Conservation (phyloP, 2,888 invertebrate genomes). For the Papilio gigon region DNA sequence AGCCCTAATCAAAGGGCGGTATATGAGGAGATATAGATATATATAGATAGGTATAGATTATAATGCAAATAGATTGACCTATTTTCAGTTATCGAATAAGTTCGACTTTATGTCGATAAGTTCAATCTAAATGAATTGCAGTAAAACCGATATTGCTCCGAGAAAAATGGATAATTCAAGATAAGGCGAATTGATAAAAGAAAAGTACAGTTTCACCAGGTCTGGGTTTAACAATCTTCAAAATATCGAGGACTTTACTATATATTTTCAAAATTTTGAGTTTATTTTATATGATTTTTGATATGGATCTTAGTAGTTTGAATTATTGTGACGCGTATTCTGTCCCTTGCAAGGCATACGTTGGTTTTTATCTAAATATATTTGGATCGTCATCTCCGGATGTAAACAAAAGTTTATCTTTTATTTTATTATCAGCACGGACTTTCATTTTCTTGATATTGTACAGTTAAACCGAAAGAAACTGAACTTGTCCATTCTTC, state of each 20-base stretch:
- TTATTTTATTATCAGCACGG: background rate
- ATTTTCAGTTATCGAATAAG: conserved; percentile 1
- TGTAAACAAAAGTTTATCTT: background rate
- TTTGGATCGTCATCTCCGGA: background rate
- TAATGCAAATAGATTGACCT: conserved; percentile 11
- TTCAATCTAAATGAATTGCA: conserved; percentile 14
- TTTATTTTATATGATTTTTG: no score
- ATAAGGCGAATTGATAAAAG: conserved; percentile 6
- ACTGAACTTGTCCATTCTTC: background rate
- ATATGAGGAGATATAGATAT: background rate
- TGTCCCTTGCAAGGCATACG: no score
- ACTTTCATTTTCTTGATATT: background rate
- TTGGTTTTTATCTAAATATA: no score
- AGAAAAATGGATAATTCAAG: conserved; percentile 19
- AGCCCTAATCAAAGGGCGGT: background rate
- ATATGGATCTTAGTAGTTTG: no score
- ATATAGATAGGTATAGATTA: background rate
- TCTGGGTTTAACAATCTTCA: no score
- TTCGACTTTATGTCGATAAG: conserved; percentile 8
- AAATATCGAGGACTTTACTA: no score
- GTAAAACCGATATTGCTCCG: conserved; percentile 21
- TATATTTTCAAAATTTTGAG: no score
- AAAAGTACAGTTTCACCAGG: background rate
- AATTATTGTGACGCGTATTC: no score
- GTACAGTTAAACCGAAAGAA: background rate